Evolutionary conservation across 2,888 invertebrate species (phyloP), one percentile per base, ranked within the genome.

Genomic region (Rhopalosiphum nymphaeae): DNA sequence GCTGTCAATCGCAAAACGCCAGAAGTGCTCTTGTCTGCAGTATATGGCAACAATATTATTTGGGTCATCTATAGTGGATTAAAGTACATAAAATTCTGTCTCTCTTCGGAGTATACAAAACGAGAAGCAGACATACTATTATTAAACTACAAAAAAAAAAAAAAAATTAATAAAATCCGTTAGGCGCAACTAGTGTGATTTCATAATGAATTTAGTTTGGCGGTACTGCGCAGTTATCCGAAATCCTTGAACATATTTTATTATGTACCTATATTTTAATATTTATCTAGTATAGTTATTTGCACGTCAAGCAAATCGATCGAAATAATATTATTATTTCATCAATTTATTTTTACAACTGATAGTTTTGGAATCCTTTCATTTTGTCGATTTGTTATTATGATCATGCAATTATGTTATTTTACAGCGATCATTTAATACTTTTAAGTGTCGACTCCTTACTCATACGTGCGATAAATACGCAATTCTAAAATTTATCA

Each of bases 11-110:
- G 84, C 36, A 57, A 91, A 91, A 56, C 91, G 91, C 91, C 91
- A 91, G 85, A 91, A 91, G 91, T 91, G 91, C 91, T 91, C 91
- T 91, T 85, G 56, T 57, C 42, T 91, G 49, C 44, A n/a, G n/a
- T 61, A 36, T 91, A 78, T 67, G 67, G 57, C 44, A 21, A 44
- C 85, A 21, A 91, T 91, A 91, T 78, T 78, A 78, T 91, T 91
- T 91, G 91, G 91, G 91, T 91, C 91, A 91, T 57, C 56, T 29
- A 91, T 85, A 91, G 85, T 91, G 91, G 85, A 91, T 91, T 91
- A 85, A 91, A 91, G 91, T 91, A 44, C 56, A 85, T 91, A 91
- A 56, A 91, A 56, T 85, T 91, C 53, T 85, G 36, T 25, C 56
- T 85, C 44, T 85, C 91, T 85, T 85, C 44, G 44, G n/a, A 57